Base-by-base conservation (phyloP, 2,113 vertebrate species). In the Alces alces region DNA sequence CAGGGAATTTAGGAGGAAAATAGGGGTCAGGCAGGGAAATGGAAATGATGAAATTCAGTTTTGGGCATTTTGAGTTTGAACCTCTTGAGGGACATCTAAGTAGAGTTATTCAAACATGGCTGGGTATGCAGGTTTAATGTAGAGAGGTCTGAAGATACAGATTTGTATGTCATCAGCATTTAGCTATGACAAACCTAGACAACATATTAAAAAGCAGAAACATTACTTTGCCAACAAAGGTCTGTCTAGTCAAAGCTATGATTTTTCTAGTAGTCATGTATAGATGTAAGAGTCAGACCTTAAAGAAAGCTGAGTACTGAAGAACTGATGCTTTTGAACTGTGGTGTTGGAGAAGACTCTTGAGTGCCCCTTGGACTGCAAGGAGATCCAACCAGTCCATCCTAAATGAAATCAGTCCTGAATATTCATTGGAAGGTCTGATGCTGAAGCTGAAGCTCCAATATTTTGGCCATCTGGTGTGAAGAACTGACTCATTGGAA, bases 1-100 rank as follows among this genome's bases (percentile, higher is more conserved):
- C 45, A 84, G 58, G 33, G 58, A 91, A 91, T 89, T 80, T 10
- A 95, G 21, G 36, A 93, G 70, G 79, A 55, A 91, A 91, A 43
- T 39, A 21, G 30, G n/a, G 47, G 27, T 96, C 19, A 33, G 25
- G 21, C 91, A 78, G 73, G 30, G 82, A 73, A 96, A 83, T 95
- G 27, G 21, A 82, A 95, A 60, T 76, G 50, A 82, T 84, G 33
- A 78, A 55, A 52, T 83, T 96, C 66, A 88, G 33, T 96, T 96
- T 93, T 6, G 54, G 47, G 33, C 45, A 66, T 92, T 95, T 91
- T 97, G n/a, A 91, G 88, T 85, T 93, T 93, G 76, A 91, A 86
- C 33, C 16, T 6, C 54, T 57, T 76, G 28, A 47, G n/a, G 73
- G 16, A 16, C 61, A 45, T 83, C 36, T 79, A 43, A 91, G 45